A percentile compares a stretch with the other conserved stretches of the same genome.
phyloP scores from a whole-genome alignment of 2,113 vertebrate genomes.

The Oncorhynchus masou region DNA sequence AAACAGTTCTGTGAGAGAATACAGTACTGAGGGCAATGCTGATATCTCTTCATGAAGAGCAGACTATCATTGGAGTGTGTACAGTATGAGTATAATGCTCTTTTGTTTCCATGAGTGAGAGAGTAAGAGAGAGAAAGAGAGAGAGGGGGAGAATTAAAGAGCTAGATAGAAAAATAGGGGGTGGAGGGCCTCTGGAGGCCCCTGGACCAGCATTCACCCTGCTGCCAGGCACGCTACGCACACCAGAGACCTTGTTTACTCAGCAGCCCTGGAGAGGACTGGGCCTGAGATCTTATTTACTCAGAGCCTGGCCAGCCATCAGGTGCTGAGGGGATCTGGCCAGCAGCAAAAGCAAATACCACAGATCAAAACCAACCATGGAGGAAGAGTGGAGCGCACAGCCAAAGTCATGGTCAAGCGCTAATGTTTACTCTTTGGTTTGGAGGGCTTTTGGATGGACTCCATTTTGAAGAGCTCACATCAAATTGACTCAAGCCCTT shows the following conservation, averaged over 20 bases:
- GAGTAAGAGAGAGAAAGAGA: neutral
- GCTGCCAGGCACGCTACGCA: conserved; percentile 69
- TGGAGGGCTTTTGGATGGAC: conserved; percentile 66
- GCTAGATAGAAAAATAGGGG: conserved; percentile 56
- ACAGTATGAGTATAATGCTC: too few species aligned
- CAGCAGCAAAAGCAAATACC: conserved; percentile 75
- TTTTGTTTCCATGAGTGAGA: neutral
- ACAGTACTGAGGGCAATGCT: too few species aligned
- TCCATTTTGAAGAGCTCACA: conserved; percentile 68
- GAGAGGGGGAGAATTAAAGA: conserved; percentile 58
- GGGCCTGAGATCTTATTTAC: conserved; percentile 74
- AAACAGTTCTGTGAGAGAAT: too few species aligned
- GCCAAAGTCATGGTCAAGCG: conserved; percentile 73
- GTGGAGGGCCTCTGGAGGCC: conserved; percentile 58
- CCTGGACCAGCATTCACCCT: conserved; percentile 66
- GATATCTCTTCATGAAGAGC: too few species aligned
- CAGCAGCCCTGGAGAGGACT: conserved; percentile 67
- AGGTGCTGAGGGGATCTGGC: conserved; percentile 73
- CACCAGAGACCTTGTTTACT: conserved; percentile 79
- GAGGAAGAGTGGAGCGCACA: conserved; percentile 64
- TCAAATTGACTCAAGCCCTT: conserved; percentile 57
- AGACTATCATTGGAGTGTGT: too few species aligned
- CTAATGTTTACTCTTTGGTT: conserved; percentile 76
- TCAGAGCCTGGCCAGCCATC: conserved; percentile 66
- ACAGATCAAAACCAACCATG: conserved; percentile 70